Conservation (phyloP, 1,140 invertebrate species). For the Penaeus indicus region DNA sequence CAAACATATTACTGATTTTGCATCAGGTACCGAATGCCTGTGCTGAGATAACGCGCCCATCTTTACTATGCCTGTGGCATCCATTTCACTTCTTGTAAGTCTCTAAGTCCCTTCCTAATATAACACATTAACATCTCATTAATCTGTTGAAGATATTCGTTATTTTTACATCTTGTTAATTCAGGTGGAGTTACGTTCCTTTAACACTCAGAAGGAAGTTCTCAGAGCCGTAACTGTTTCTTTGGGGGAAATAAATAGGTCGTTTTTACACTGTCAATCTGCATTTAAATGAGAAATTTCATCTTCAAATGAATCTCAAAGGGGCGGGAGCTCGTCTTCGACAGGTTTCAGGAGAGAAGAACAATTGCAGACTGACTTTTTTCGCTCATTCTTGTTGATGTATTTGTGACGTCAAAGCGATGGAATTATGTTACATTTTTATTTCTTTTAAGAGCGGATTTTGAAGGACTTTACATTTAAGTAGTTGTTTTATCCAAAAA, state of each 20-base stretch:
- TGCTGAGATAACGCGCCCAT: too few relatives aligned
- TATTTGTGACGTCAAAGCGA: too few relatives aligned
- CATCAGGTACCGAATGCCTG: too few relatives aligned
- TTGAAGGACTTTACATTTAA: too few relatives aligned
- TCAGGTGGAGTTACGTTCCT: conserved; percentile 28
- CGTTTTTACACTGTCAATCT: conserved; percentile 61
- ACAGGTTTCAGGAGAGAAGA: conserved; percentile 37
- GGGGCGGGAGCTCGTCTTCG: conserved; percentile 37
- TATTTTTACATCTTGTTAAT: conserved; percentile 42
- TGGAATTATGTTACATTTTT: too few relatives aligned
- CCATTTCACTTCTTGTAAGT: too few relatives aligned
- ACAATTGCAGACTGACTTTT: conserved; percentile 36
- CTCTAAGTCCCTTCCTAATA: too few relatives aligned
- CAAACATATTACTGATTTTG: too few relatives aligned
- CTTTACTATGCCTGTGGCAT: too few relatives aligned
- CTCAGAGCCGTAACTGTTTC: conserved; percentile 28
- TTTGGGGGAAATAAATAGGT: conserved; percentile 55
- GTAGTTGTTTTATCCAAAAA: too few relatives aligned
- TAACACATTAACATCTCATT: conserved; percentile 47
- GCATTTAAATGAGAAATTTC: conserved; percentile 64
- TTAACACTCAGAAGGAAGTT: conserved; percentile 15
- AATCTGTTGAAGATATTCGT: conserved; percentile 33
- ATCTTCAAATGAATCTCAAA: conserved; percentile 60
- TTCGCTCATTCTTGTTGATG: not conserved
- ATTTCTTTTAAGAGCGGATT: too few relatives aligned